Conservation (phyloP, 2,888 invertebrate genomes). For the Laspeyria flexula region DNA sequence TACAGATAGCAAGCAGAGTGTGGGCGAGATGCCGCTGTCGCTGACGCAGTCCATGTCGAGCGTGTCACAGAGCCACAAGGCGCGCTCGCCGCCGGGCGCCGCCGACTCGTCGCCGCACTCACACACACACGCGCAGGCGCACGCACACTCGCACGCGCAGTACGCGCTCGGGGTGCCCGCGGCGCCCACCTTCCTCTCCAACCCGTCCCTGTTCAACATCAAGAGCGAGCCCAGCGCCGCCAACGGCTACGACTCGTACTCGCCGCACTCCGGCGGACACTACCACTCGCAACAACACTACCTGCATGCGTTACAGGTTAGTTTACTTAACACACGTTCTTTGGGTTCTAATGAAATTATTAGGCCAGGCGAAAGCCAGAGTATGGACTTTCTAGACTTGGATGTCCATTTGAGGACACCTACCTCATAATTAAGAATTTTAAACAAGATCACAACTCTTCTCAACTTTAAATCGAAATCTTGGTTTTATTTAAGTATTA, state of each 20-base stretch:
- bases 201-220: constrained; percentile 76
- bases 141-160: constrained; percentile 42
- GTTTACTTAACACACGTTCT: neutral
- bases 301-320: constrained; percentile 83
- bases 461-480: no score
- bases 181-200: constrained; percentile 64
- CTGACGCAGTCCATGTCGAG: constrained; percentile 62
- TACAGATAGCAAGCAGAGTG: constrained; percentile 74
- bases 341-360: no score
- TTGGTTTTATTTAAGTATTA: no score
- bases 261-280: constrained; percentile 60
- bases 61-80: constrained; percentile 36
- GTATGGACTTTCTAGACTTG: no score
- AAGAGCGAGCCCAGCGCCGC: constrained; percentile 77
- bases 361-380: no score
- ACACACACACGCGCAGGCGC: constrained; percentile 63
- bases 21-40: constrained; percentile 78
- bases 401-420: no score
- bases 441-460: no score
- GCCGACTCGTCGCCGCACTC: constrained; percentile 64
- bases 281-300: constrained; percentile 85
- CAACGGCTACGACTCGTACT: constrained; percentile 63
- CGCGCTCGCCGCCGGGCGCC: constrained; percentile 66
- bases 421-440: no score
- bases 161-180: constrained; percentile 55